Conservation (phyloP, 1,140 invertebrate species). For the Araneus ventricosus region DNA sequence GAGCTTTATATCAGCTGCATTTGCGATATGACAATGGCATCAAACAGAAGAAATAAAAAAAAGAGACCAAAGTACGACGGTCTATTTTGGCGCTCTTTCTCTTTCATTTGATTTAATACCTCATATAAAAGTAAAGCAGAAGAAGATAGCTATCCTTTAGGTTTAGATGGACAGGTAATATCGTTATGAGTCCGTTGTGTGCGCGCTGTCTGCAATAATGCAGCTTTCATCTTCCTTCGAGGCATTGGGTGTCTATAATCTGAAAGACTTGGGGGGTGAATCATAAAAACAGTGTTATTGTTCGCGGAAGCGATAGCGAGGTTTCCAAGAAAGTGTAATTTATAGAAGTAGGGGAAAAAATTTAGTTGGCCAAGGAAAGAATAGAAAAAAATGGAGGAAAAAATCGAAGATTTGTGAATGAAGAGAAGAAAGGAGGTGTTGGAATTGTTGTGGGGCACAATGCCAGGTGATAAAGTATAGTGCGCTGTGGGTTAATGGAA, state of each 20-base stretch:
- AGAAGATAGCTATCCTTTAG: constrained; percentile 12
- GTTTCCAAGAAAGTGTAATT: constrained; percentile 17
- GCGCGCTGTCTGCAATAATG: not conserved
- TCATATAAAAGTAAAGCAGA: not conserved
- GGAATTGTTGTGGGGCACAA: not conserved
- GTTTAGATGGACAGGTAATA: constrained; percentile 29
- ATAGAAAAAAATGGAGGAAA: not conserved
- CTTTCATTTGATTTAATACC: not conserved
- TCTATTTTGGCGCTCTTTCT: not conserved
- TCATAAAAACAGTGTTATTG: not conserved
- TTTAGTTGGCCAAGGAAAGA: not conserved
- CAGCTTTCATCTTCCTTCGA: not conserved
- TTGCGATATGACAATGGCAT: not conserved
- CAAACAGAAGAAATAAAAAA: not conserved
- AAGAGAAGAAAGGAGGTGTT: not conserved
- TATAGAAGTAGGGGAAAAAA: not conserved
- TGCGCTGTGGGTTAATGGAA: not conserved
- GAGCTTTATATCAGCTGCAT: not conserved
- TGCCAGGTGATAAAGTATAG: constrained; percentile 14
- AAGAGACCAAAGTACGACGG: not conserved
- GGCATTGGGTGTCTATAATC: not conserved
- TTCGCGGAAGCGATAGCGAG: not conserved
- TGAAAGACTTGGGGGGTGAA: not conserved
- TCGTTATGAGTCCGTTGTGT: not conserved
- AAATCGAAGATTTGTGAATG: constrained; percentile 26